Base-by-base conservation (phyloP, 2,113 vertebrate species). In the Gymnocephalus cernua region DNA sequence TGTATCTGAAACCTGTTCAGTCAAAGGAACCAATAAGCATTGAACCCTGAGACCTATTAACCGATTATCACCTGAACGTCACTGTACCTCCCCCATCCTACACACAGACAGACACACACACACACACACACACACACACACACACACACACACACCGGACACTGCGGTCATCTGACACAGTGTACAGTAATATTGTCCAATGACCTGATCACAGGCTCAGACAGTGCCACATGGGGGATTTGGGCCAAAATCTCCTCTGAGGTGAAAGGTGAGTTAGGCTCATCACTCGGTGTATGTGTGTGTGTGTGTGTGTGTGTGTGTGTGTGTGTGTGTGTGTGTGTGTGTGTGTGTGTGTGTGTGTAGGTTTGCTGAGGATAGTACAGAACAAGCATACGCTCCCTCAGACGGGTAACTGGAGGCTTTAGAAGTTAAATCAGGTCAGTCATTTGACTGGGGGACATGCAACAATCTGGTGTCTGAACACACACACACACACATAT, bases 351-450 rank as follows among this genome's bases (percentile, higher is more conserved):
- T 51, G 25, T 75, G 8, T 41, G 9, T 41, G 38, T 74, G 68
- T 70, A 13, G 48, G 48, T 38, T 16, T 27, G 64, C 56, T 73
- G 8, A 25, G 35, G 68, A 64, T 56, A 51, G 23, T 57, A n/a
- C 32, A 77, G 29, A 45, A 61, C 25, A 74, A 69, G 61, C 27
- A 27, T 64, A 50, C 5, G 27, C 41, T 54, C 54, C 63, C 54
- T 70, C 61, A 72, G 80, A 84, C 59, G 10, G 78, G 53, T 77
- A 68, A 83, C 80, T 65, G 1, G 38, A 88, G 86, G 89, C 87
- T 90, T 93, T 89, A 87, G 69, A 75, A 86, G 87, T 65, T 77
- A 79, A 87, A 88, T 78, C 79, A 81, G 89, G 88, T 91, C 82
- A 88, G 57, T 69, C 23, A 41, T 82, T 85, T 88, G 84, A 78